Evolutionary conservation across 2,888 invertebrate genomes (phyloP), one percentile per base, ranked within the genome.

Genomic region (Cyrtodaria siliqua): DNA sequence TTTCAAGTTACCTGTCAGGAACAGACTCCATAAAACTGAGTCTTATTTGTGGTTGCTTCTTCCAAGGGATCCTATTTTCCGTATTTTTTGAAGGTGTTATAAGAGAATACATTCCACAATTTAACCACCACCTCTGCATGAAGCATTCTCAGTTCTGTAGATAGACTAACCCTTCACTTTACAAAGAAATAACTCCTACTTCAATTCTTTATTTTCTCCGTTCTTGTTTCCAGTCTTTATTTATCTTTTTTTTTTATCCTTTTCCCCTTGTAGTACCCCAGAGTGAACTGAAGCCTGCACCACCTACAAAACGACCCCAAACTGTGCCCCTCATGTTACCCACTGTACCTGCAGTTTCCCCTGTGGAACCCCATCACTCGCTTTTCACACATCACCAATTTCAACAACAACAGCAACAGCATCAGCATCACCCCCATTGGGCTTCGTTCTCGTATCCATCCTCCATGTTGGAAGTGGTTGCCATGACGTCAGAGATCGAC

Each of bases 401-500:
- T 95, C 94, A 94, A 84, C 47, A 47, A 47, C 47, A 47, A 47
- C 47, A 47, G 16, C 93, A 90, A 67, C 63, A 62, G 14, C 66
- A 66, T 8, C 66, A 66, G 47, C 86, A 94, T 84, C 84, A 72
- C 83, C 94, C 84, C 95, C 94, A 94, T 85, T 86, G 94, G 97
- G 94, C 84, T 96, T 96, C 90, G 96, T 90, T 89, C 66, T 84
- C 88, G 63, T 89, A 90, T 94, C 97, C 97, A 44, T 97, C 97
- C n/a, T 98, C 97, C 87, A 98, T 98, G 18, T 98, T 98, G 93
- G 98, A 99, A 93, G 97, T 98, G 96, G 98, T 98, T 0, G 98
- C 98, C 3, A 95, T 98, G 50, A 98, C 98, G 12, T 97, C 97
- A 89, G 98, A 98, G 93, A 95, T 99, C 80, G 99, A 99, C 93